Base-by-base conservation (phyloP, 2,113 vertebrate species). In the Rhinolophus sinicus region DNA sequence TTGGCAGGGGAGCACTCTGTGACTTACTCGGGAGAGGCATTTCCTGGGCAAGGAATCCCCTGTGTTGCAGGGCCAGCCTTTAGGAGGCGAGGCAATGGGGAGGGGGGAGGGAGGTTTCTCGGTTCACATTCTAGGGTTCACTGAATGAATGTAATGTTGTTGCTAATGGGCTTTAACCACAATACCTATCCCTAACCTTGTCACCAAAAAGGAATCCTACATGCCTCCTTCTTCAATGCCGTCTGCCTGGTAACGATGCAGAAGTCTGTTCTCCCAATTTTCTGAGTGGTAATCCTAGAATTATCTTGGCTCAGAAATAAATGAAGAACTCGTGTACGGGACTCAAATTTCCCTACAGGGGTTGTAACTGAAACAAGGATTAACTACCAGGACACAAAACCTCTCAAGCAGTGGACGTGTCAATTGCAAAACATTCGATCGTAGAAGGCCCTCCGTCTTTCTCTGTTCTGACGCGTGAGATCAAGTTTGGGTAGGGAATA, bases 271-370 rank as follows among this genome's bases (percentile, higher is more conserved):
- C 96, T 98, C 91, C 94, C 94, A 88, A 44, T 96, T 97, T 98
- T 98, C 95, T 85, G 80, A 88, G 75, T 78, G 98, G 96, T 98
- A 98, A 98, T 98, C 97, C 97, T 98, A 97, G 98, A 98, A 98
- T 98, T 98, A 97, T 84, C 86, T 93, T 94, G 98, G 96, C 97
- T 98, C 95, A 97, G 90, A 80, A 82, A 97, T 97, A 98, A 98
- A 98, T 92, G 96, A 98, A 97, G 97, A 97, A 97, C 94, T 95
- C 26, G 0, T 97, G 96, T 97, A 65, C 82, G 95, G 96, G 96
- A 97, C 93, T 98, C 97, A 65, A 35, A 94, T 98, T 97, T 98
- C 97, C 92, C 95, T 96, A 56, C 72, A 60, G 91, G 91, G 95
- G 78, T 97, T 77, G 82, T 93, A 96, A 96, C 83, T 97, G 90